Evolutionary conservation across 2,888 invertebrate genomes (phyloP).

Genomic region (Ennomos erosarius): DNA sequence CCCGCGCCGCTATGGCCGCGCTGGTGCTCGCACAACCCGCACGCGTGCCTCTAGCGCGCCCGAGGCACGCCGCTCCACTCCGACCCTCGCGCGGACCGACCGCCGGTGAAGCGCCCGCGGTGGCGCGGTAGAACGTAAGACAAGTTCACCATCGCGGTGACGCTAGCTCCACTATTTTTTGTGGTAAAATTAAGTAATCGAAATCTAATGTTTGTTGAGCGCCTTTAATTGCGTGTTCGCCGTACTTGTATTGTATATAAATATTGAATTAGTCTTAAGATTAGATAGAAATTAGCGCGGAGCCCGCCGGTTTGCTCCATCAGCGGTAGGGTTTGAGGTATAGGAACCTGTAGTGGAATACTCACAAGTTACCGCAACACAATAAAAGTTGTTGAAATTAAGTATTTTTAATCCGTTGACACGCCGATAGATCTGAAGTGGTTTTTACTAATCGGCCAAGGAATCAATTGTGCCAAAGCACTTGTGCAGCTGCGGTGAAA

Average conservation of each 20-base stretch:
- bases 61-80: no score
- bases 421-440: no score
- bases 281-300: conserved; percentile 63
- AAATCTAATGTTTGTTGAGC: conserved; percentile 1
- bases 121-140: no score
- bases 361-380: conserved; percentile 18
- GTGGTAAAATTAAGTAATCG: conserved; percentile 5
- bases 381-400: conserved; percentile 4
- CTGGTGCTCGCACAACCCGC: conserved; percentile 91
- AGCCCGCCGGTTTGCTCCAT: conserved; percentile 46
- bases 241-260: conserved; percentile 50
- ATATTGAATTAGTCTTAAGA: conserved; percentile 40
- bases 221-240: conserved; percentile 2
- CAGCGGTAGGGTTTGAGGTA: conserved; percentile 33
- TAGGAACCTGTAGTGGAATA: background rate
- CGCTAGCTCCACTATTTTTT: background rate
- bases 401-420: conserved; percentile 4
- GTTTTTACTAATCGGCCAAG: no score
- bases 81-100: no score
- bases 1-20: conserved; percentile 91
- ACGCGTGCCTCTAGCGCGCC: conserved; percentile 86
- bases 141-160: background rate
- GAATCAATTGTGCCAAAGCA: no score
- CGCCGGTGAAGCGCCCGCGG: no score
- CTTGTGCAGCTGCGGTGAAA: no score